phyloP scores from a whole-genome alignment of 2,888 invertebrate species.

The Biston stratarius region DNA sequence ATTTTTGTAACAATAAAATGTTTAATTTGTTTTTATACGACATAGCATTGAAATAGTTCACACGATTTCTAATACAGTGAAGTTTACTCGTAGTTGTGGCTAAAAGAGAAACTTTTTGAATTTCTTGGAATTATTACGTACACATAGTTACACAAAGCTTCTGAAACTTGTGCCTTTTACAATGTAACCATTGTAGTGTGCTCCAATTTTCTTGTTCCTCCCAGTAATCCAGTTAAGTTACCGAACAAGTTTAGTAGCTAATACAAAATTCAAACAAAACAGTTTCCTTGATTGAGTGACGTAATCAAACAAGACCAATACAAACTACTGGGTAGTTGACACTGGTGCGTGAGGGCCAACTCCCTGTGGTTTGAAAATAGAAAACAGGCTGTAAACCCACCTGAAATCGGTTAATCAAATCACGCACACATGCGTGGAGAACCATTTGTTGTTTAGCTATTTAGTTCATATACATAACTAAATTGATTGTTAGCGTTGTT shows the following conservation, averaged over 20 bases:
- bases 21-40: no score
- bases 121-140: no score
- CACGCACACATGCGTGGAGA: background rate
- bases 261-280: conserved; percentile 30
- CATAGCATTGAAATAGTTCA: no score
- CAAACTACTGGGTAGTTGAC: conserved; percentile 34
- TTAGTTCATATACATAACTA: background rate
- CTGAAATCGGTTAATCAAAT: background rate
- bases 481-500: background rate
- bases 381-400: background rate
- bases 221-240: conserved; percentile 5
- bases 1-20: no score
- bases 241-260: conserved; percentile 14
- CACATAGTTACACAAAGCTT: no score
- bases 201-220: background rate
- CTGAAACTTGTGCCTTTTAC: no score
- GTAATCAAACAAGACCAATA: conserved; percentile 53
- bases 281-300: conserved; percentile 40
- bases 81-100: no score
- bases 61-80: no score
- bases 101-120: no score
- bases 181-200: background rate
- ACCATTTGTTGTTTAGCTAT: background rate
- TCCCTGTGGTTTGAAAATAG: conserved; percentile 10
- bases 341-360: conserved; percentile 40